Conservation (phyloP, 1,140 invertebrate genomes). For the Drosophila repletoides region DNA sequence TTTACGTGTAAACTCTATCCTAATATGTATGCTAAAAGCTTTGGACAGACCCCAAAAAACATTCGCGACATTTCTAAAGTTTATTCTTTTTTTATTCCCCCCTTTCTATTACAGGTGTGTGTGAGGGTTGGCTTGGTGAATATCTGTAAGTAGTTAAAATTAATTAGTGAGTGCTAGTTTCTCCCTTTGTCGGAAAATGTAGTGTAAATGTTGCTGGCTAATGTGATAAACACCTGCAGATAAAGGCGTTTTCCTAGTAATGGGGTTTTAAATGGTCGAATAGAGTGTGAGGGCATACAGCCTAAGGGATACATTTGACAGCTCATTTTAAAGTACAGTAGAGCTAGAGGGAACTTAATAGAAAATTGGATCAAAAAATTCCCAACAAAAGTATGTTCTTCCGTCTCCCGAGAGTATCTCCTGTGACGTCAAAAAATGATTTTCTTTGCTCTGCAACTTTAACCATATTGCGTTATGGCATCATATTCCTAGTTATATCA, state of each 20-base stretch:
- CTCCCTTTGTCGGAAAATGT: not conserved
- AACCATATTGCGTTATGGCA: too few species aligned
- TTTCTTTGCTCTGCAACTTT: too few species aligned
- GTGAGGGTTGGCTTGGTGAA: not conserved
- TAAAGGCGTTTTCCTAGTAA: not conserved
- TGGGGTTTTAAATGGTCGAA: not conserved
- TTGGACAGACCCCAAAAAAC: not conserved
- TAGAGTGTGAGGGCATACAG: not conserved
- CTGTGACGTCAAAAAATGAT: too few species aligned
- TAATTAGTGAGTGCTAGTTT: conserved; percentile 28
- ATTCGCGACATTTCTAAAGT: not conserved
- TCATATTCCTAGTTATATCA: too few species aligned
- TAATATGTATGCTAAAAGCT: conserved; percentile 53
- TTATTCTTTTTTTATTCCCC: not conserved
- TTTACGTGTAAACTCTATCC: conserved; percentile 49
- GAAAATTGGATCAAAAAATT: too few species aligned
- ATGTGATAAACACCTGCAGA: not conserved
- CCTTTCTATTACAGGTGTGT: conserved; percentile 7
- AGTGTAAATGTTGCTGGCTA: not conserved
- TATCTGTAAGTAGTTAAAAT: conserved; percentile 28
- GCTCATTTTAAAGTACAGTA: too few species aligned
- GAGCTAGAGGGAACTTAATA: too few species aligned
- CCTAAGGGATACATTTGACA: too few species aligned
- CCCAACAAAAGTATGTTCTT: too few species aligned
- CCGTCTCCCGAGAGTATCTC: too few species aligned